Evolutionary conservation across 2,888 invertebrate genomes (phyloP), one percentile per base, ranked within the genome.

Genomic region (Desoria tigrina): DNA sequence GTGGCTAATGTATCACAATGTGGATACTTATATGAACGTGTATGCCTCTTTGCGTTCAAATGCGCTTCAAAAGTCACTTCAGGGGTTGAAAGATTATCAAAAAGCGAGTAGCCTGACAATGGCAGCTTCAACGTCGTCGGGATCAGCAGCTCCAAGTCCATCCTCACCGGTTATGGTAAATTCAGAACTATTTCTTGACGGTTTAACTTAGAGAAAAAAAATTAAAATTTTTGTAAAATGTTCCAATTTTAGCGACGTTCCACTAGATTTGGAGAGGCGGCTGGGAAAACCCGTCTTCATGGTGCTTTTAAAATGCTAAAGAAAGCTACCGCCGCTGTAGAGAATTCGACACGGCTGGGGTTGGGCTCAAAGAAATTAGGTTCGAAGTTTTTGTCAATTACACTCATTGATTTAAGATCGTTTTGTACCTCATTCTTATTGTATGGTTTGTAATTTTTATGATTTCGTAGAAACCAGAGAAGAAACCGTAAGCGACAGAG

Each of bases 1-100:
- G 54, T 96, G 96, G 96, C 84, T 96, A 26, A 87, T 91, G 75
- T 87, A 87, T 69, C 87, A 90, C 78, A 84, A 86, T 67, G 83
- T 88, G 42, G 85, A 87, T 71, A 89, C 89, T 77, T 90, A 88
- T 77, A 86, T 89, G 71, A 86, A 88, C 74, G 87, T 89, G 23
- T 91, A 90, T 79, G 87, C 89, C 2, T 84, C 85, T 55, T 86
- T 90, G 18, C 82, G 94, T 9, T 90, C 92, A 0, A 86, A 87
- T 16, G 88, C 90, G 23, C 86, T 94, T 16, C 83, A 86, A 66
- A 85, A 86, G 72, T 89, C 93, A 1, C 83, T 94, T 32, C 86
- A 87, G 63, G 85, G 89, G 75, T 83, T 93, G 66, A 87, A 87
- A 78, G 92, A 92, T 79, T 90, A 91, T 78, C 88, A 92, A 76